A percentile compares a stretch with the other conserved stretches of the same genome.
phyloP scores from a whole-genome alignment of 2,113 vertebrate genomes.

The Rhipidura dahli region DNA sequence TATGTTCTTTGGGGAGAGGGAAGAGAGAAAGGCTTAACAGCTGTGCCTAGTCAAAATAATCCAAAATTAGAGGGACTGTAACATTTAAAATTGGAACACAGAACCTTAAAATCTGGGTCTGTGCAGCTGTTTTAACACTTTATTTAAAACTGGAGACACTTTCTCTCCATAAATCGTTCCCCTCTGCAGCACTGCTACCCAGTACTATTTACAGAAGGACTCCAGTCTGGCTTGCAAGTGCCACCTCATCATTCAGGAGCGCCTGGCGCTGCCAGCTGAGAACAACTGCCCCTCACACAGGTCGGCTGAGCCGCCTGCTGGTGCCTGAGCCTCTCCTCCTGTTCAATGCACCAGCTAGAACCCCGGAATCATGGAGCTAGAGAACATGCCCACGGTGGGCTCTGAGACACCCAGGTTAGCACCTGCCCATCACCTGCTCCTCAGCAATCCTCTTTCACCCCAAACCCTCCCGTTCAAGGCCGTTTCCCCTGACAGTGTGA shows the following conservation, averaged over 20 bases:
- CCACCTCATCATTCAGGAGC: conserved; percentile 36
- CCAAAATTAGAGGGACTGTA: conserved; percentile 49
- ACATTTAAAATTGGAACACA: conserved; percentile 46
- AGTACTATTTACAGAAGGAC: conserved; percentile 53
- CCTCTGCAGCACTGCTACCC: conserved; percentile 33
- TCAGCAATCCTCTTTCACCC: background rate
- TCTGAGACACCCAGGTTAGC: background rate
- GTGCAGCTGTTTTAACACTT: conserved; percentile 40
- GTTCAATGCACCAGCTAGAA: rapidly evolving
- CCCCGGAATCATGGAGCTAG: rapidly evolving
- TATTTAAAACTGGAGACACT: conserved; percentile 49
- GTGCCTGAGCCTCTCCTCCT: background rate
- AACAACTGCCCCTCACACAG: background rate
- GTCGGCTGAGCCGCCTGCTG: background rate
- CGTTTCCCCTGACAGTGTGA: rapidly evolving
- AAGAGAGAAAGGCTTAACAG: conserved; percentile 19
- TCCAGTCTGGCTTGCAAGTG: conserved; percentile 45
- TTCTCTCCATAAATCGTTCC: conserved; percentile 41
- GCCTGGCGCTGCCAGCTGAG: conserved; percentile 1
- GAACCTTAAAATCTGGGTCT: conserved; percentile 13
- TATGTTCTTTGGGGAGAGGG: background rate
- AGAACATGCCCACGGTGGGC: rapidly evolving
- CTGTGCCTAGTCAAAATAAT: conserved; percentile 49
- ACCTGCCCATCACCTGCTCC: background rate
- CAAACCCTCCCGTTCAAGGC: background rate